These are phyloP conservation scores for Apteryx owenii DNA, from an alignment of 2,113 vertebrate genomes.

Conservation along the genomic window DNA sequence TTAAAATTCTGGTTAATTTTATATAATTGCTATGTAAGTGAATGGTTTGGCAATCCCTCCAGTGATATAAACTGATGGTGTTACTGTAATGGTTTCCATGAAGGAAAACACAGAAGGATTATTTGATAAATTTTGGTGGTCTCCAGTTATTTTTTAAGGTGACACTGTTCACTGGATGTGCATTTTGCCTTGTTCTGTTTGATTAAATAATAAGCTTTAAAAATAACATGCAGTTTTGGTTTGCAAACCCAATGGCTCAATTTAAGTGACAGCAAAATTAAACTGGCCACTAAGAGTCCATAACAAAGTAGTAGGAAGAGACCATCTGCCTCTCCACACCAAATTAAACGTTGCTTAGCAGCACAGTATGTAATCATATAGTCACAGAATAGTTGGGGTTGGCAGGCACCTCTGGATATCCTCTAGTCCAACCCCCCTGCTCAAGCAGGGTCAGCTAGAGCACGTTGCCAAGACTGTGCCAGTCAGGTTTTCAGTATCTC, in stretches of 20 bases:
- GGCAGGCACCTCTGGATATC: not conserved
- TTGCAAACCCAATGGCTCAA: not conserved
- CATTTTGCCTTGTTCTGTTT: not conserved
- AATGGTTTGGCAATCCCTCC: not conserved
- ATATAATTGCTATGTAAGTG: not conserved
- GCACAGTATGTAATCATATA: not conserved
- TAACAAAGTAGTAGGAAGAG: not conserved
- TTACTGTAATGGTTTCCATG: not conserved
- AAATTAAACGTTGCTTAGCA: not conserved
- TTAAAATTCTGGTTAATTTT: not conserved
- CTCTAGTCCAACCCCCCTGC: rapidly evolving
- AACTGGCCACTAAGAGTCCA: not conserved
- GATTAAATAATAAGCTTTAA: not conserved
- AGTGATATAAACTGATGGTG: not conserved
- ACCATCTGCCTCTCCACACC: not conserved
- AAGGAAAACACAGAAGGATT: not conserved
- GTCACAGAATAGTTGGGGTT: not conserved
- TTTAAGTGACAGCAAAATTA: not conserved
- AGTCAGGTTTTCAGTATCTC: not conserved
- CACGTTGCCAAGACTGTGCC: not conserved
- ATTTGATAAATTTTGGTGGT: not conserved
- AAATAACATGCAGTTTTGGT: not conserved
- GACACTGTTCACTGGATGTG: not conserved
- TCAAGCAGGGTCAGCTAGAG: not conserved
- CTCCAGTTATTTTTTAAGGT: not conserved